Percentiles rank a stretch among this genome's conserved stretches.
Conservation (phyloP, 1,140 invertebrate species). For the Hycleus cichorii region DNA sequence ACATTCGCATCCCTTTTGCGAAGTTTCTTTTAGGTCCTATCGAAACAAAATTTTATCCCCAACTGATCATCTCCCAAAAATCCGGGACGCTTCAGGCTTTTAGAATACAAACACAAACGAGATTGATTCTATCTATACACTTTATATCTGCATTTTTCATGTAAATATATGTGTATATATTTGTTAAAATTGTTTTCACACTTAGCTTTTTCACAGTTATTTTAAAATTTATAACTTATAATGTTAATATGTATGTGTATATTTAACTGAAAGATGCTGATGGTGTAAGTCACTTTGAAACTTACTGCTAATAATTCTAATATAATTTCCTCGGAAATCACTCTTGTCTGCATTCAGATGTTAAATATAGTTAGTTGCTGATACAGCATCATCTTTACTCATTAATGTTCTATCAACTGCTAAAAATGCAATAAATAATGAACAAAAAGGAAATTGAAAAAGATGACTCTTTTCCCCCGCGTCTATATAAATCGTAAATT, state of each 20-base stretch:
- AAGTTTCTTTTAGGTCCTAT: conserved; percentile 9
- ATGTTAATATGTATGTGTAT: not conserved
- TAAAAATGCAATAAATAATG: too few species aligned
- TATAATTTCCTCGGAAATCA: conserved; percentile 7
- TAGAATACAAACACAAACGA: conserved; percentile 6
- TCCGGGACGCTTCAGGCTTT: conserved; percentile 8
- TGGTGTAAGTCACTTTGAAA: conserved; percentile 11
- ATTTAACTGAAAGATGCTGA: conserved; percentile 11
- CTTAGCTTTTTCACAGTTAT: too few species aligned
- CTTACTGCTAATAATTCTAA: conserved; percentile 9
- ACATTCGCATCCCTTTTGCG: conserved; percentile 6
- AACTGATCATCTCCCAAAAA: conserved; percentile 11
- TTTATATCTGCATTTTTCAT: too few species aligned
- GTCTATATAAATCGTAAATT: too few species aligned
- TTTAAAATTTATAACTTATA: too few species aligned
- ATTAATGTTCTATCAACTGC: too few species aligned
- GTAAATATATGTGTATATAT: too few species aligned
- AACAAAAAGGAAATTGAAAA: too few species aligned
- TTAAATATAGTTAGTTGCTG: too few species aligned
- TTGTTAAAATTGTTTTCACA: too few species aligned
- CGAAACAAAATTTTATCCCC: conserved; percentile 14
- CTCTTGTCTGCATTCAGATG: not conserved
- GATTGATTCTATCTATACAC: not conserved
- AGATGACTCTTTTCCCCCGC: too few species aligned
- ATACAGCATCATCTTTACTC: too few species aligned